Evolutionary conservation across 2,888 invertebrate species (phyloP).

Genomic region (Aspidiotus destructor): DNA sequence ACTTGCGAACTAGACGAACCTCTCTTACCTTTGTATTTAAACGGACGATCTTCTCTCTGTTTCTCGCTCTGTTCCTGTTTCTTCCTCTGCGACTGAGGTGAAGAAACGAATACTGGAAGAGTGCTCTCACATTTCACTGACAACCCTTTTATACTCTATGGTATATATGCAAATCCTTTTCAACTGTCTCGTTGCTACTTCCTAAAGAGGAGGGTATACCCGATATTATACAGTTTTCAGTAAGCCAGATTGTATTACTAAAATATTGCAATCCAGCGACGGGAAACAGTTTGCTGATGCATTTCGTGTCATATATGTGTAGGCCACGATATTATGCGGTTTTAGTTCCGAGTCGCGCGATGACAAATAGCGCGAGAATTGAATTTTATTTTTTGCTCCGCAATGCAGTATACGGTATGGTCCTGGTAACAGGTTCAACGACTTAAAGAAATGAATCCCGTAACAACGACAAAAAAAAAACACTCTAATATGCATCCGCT

Average conservation of each 20-base stretch:
- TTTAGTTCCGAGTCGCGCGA: too few relatives aligned
- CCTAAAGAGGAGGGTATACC: neutral
- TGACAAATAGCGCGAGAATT: too few relatives aligned
- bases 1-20: neutral
- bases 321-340: too few relatives aligned
- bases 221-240: slow-evolving; percentile 12
- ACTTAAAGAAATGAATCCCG: too few relatives aligned
- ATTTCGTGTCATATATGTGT: too few relatives aligned
- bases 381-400: too few relatives aligned
- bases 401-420: too few relatives aligned
- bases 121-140: slow-evolving; percentile 10
- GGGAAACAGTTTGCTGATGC: too few relatives aligned
- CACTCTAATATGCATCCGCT: too few relatives aligned
- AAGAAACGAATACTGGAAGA: slow-evolving; percentile 10
- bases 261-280: slow-evolving; percentile 16
- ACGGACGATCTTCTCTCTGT: neutral
- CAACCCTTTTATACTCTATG: slow-evolving; percentile 7
- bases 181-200: neutral
- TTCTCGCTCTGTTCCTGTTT: neutral
- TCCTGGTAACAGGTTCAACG: too few relatives aligned
- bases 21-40: slow-evolving; percentile 2
- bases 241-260: slow-evolving; percentile 19
- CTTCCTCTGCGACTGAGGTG: neutral
- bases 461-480: too few relatives aligned
- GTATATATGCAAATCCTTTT: slow-evolving; percentile 10